Evolutionary conservation across 2,113 vertebrate genomes (phyloP).

Genomic region (Tragelaphus scriptus): DNA sequence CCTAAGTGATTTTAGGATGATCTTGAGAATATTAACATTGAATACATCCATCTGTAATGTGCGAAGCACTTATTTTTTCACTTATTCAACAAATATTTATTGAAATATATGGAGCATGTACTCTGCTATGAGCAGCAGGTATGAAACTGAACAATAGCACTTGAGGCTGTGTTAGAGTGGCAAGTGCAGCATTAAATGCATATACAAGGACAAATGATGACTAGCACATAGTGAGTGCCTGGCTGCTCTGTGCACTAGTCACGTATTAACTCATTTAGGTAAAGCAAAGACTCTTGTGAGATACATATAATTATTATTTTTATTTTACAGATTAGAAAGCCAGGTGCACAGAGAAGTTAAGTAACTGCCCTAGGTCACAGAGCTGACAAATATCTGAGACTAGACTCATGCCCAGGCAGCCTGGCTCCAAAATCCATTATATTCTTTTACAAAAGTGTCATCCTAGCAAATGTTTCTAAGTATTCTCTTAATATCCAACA

Average conservation of each 20-base stretch:
- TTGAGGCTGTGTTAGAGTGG: neutral
- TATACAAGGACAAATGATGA: neutral
- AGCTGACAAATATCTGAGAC: neutral
- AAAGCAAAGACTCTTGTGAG: neutral
- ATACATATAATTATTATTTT: neutral
- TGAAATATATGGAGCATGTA: neutral
- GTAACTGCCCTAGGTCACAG: neutral
- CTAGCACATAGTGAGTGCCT: neutral
- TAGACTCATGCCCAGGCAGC: neutral
- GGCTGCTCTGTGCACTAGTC: neutral
- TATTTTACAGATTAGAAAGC: neutral
- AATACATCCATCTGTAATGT: neutral
- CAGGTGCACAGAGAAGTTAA: neutral
- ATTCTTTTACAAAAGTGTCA: neutral
- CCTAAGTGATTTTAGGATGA: slow-evolving; percentile 3
- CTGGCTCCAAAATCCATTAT: neutral
- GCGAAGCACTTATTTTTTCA: neutral
- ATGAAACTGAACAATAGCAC: neutral
- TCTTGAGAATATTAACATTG: neutral
- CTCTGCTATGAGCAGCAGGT: neutral
- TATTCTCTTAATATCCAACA: neutral
- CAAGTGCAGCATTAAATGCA: neutral
- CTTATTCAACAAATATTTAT: slow-evolving; percentile 19
- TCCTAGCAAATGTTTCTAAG: neutral
- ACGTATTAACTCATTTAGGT: neutral